Evolutionary conservation across 2,113 vertebrate genomes (phyloP).

Genomic region (Uropsilus gracilis): DNA sequence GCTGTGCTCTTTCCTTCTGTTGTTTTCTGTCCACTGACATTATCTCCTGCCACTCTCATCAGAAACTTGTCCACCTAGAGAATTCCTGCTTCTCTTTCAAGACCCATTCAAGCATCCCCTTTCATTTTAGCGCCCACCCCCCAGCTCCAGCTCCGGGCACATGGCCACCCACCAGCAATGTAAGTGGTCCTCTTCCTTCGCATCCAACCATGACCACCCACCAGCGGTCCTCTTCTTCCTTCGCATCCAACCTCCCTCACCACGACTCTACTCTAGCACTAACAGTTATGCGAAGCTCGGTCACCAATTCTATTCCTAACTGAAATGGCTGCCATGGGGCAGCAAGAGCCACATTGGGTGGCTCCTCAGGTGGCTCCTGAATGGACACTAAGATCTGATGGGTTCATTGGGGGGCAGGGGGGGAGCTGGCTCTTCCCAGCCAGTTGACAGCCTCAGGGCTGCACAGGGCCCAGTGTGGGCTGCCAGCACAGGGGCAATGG

Average conservation of each 20-base stretch:
- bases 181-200: accelerated
- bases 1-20: neutral
- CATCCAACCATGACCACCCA: too few species aligned
- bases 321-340: neutral
- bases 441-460: too few species aligned
- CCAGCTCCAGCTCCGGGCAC: neutral
- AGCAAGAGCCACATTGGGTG: too few species aligned
- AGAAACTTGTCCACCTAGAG: neutral
- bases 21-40: neutral
- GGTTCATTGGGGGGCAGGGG: too few species aligned
- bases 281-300: too few species aligned
- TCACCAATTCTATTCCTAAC: neutral
- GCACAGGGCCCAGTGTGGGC: too few species aligned
- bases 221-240: too few species aligned
- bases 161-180: neutral
- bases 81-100: neutral
- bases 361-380: neutral
- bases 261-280: accelerated
- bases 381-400: neutral
- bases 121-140: neutral
- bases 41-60: too few species aligned
- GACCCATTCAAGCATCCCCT: neutral
- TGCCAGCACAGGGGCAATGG: too few species aligned
- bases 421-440: too few species aligned
- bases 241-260: neutral